Evolutionary conservation across 2,113 vertebrate species (phyloP), one percentile per base, ranked within the genome.

Genomic region (Triplophysa siluroides): DNA sequence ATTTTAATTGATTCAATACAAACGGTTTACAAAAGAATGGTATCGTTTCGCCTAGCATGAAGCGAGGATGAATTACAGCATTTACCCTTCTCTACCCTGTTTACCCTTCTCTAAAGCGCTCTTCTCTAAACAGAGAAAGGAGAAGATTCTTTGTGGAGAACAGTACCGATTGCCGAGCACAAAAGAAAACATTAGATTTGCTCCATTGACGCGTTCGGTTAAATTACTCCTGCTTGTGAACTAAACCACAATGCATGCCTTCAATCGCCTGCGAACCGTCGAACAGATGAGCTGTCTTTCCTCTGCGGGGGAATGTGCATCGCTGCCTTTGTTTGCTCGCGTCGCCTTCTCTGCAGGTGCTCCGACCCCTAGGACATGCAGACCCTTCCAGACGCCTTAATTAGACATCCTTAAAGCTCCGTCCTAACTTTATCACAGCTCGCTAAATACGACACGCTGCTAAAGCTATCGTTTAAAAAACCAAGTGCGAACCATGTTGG

Each of bases 341-440:
- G 60, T 29, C 19, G 13, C 14, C 33, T 33, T 78, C 67, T 70
- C 38, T 19, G 81, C 3, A 78, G 38, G 79, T 78, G 83, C 76
- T 83, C 80, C 16, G 38, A 78, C 19, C 47, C 62, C 7, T 58
- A 73, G 66, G 79, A 81, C 79, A 60, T 41, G 43, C 77, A 75
- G 65, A 83, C 67, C 71, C 60, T 29, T 38, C 83, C 76, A 64
- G 88, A 88, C 78, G 81, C 87, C 83, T 86, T 86, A 85, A 88
- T 85, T 85, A 83, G 81, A 75, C 73, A 18, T 71, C 81, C 78
- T 85, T 68, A 77, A 76, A 13, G 63, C 50, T 13, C 38, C n/a
- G 43, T 26, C 62, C 29, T 16, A 52, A 58, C 61, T 11, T 56
- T 61, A 56, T 72, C 80, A 64, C 62, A 45, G 64, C 74, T 78